phyloP scores from a whole-genome alignment of 2,888 invertebrate genomes.

The Xestia rhomboidea region DNA sequence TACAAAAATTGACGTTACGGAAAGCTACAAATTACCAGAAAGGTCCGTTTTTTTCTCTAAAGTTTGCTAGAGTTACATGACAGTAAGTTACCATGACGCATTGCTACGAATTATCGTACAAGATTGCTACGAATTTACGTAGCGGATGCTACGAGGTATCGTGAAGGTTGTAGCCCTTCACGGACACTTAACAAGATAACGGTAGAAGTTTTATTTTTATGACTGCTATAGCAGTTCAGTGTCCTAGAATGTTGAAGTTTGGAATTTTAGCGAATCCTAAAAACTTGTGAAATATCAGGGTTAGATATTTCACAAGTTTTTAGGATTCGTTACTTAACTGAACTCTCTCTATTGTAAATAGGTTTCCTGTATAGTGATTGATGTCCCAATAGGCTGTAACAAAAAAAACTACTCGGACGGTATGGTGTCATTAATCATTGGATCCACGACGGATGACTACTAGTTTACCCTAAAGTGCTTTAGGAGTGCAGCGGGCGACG shows the following conservation, averaged over 20 bases:
- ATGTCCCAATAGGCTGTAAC: not conserved
- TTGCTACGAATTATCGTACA: slow-evolving; percentile 30
- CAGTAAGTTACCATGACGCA: not conserved
- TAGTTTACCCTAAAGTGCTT: slow-evolving; percentile 9
- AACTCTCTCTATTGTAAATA: no score
- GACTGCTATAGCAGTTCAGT: not conserved
- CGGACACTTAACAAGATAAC: not conserved
- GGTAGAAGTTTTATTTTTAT: not conserved
- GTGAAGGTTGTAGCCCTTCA: not conserved
- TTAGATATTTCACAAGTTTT: no score
- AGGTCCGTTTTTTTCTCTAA: not conserved
- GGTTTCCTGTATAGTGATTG: slow-evolving; percentile 12
- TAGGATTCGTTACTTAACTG: no score
- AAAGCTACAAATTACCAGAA: not conserved
- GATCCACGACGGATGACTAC: slow-evolving; percentile 4
- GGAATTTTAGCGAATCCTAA: not conserved
- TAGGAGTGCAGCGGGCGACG: slow-evolving; percentile 7
- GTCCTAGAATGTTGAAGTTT: not conserved
- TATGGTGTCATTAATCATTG: slow-evolving; percentile 18
- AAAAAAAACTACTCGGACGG: not conserved
- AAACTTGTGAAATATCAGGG: not conserved
- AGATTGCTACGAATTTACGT: slow-evolving; percentile 21
- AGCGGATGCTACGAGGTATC: slow-evolving; percentile 14
- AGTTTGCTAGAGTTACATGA: not conserved
- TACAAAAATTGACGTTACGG: no score